phyloP scores from a whole-genome alignment of 2,797 vertebrate species.

The Arremon brunneinucha region DNA sequence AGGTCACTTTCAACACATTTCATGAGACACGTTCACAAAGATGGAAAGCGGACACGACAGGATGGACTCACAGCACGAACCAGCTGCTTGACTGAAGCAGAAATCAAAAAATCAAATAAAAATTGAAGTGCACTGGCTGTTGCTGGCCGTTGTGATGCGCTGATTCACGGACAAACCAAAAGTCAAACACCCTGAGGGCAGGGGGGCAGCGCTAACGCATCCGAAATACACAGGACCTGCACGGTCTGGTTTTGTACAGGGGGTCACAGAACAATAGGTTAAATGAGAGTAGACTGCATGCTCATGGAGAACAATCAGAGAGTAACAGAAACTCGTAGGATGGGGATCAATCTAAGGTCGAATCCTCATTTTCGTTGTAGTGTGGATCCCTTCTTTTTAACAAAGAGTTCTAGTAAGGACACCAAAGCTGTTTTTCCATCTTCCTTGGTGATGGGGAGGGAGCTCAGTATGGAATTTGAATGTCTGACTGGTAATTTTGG shows the following conservation, averaged over 20 bases:
- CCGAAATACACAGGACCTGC: not conserved
- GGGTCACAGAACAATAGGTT: not conserved
- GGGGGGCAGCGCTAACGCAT: not conserved
- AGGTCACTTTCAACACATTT: conserved; percentile 61
- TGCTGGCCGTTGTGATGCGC: not conserved
- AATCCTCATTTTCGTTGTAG: not conserved
- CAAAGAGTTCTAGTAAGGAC: not conserved
- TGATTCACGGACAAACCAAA: not conserved
- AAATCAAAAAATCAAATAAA: not conserved
- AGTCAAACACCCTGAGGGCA: not conserved
- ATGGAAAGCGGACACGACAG: not conserved
- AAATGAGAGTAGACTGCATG: not conserved
- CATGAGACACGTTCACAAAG: conserved; percentile 19
- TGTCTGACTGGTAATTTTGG: not conserved
- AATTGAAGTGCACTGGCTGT: not conserved
- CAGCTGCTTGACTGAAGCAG: conserved; percentile 17
- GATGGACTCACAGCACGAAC: not conserved
- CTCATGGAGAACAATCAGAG: conserved; percentile 3
- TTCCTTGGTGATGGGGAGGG: not conserved
- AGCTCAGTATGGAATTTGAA: not conserved
- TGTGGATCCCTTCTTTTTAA: not conserved
- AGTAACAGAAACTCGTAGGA: not conserved
- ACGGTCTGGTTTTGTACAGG: not conserved
- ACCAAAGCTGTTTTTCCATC: not conserved
- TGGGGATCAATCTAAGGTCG: not conserved